Evolutionary conservation across 2,888 invertebrate genomes (phyloP).

Genomic region (Drosophila austrosaltans): DNA sequence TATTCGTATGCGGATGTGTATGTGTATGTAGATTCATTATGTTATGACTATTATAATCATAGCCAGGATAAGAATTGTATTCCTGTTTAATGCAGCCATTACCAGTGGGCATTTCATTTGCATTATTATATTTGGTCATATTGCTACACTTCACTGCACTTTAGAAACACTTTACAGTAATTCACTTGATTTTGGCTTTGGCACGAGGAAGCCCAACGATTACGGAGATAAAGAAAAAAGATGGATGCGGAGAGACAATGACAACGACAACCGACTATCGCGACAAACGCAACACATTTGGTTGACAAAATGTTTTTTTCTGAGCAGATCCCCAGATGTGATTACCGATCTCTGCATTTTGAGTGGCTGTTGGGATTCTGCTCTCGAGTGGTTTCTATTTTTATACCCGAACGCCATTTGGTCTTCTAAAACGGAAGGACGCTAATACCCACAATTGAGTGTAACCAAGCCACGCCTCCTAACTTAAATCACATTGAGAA

Average conservation of each 20-base stretch:
- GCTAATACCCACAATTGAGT: slow-evolving; percentile 29
- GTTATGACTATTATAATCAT: slow-evolving; percentile 42
- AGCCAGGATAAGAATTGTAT: slow-evolving; percentile 48
- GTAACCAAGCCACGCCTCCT: slow-evolving; percentile 63
- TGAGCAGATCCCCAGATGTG: slow-evolving; percentile 43
- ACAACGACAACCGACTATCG: slow-evolving; percentile 61
- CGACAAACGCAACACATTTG: slow-evolving; percentile 80
- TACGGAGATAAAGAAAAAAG: not conserved
- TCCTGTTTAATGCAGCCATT: slow-evolving; percentile 66
- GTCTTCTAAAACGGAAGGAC: slow-evolving; percentile 65
- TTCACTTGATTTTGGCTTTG: slow-evolving; percentile 11
- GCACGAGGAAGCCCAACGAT: not conserved
- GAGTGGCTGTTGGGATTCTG: slow-evolving; percentile 65
- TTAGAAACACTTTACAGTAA: slow-evolving; percentile 16
- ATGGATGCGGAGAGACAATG: slow-evolving; percentile 11
- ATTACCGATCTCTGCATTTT: slow-evolving; percentile 57
- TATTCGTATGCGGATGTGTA: slow-evolving; percentile 33
- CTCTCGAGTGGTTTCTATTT: slow-evolving; percentile 79
- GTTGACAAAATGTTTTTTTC: slow-evolving; percentile 60
- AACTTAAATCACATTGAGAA: not conserved
- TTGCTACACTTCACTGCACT: slow-evolving; percentile 20
- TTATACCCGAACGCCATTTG: slow-evolving; percentile 65
- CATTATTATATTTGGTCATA: slow-evolving; percentile 75
- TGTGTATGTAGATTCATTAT: slow-evolving; percentile 23
- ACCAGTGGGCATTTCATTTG: slow-evolving; percentile 47